Conservation (phyloP, 1,140 invertebrate genomes). For the Philaenus spumarius region DNA sequence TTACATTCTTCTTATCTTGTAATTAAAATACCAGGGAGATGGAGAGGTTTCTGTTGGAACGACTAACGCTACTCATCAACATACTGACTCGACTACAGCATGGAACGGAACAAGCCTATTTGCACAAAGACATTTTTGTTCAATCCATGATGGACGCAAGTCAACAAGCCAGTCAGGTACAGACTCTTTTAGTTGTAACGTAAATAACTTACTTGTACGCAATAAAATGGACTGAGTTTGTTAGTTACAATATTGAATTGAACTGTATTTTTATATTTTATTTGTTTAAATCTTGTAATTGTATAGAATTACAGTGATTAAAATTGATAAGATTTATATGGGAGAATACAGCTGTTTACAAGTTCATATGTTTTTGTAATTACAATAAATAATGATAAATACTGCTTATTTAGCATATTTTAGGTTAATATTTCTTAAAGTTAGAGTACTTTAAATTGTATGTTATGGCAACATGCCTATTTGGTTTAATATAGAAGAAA, state of each 20-base stretch:
- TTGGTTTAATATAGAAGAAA: too few relatives aligned
- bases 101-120: slow-evolving; percentile 50
- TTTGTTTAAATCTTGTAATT: neutral
- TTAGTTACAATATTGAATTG: neutral
- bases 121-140: slow-evolving; percentile 45
- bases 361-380: too few relatives aligned
- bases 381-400: too few relatives aligned
- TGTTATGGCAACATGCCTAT: too few relatives aligned
- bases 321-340: too few relatives aligned
- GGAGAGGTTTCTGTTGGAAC: slow-evolving; percentile 66
- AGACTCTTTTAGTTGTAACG: slow-evolving; percentile 62
- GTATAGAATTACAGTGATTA: neutral
- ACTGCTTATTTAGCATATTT: too few relatives aligned
- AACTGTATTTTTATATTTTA: neutral
- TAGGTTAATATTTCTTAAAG: too few relatives aligned
- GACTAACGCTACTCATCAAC: slow-evolving; percentile 70
- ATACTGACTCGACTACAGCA: slow-evolving; percentile 64
- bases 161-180: slow-evolving; percentile 46
- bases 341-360: too few relatives aligned
- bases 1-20: too few relatives aligned
- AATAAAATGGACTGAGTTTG: slow-evolving; percentile 32
- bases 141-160: slow-evolving; percentile 51
- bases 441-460: too few relatives aligned
- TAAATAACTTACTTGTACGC: slow-evolving; percentile 51
- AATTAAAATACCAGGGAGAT: too few relatives aligned